Percentiles rank a stretch among this genome's conserved stretches.
phyloP scores from a whole-genome alignment of 2,888 invertebrate genomes.

The Diachrysia chrysitis region DNA sequence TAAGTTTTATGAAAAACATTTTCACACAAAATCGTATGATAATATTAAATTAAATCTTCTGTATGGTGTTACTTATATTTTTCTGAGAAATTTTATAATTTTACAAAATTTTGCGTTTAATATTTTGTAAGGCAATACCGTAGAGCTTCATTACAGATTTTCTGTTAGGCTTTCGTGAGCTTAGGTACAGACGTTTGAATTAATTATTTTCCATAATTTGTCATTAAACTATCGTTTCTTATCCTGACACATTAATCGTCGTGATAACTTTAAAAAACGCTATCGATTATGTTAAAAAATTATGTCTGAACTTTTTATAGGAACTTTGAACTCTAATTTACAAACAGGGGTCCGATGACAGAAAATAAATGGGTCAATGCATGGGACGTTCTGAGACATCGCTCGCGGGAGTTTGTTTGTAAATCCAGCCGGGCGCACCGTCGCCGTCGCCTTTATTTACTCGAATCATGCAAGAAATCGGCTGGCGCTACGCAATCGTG shows the following conservation, averaged over 20 bases:
- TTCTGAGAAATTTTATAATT: neutral
- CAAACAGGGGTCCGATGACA: conserved; percentile 49
- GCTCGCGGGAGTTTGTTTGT: conserved; percentile 84
- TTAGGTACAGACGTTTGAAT: neutral
- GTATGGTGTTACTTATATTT: neutral
- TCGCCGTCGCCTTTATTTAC: conserved; percentile 84
- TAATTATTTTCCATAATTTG: neutral
- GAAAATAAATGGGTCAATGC: conserved; percentile 81
- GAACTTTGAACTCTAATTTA: conserved; percentile 18
- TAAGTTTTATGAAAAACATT: conserved; percentile 3
- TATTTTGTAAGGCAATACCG: neutral
- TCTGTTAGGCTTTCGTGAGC: neutral
- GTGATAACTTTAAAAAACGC: neutral
- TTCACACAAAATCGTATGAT: neutral
- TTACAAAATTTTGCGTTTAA: neutral
- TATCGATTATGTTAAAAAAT: neutral
- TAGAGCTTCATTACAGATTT: neutral
- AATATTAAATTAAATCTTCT: neutral
- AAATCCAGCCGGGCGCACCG: conserved; percentile 81
- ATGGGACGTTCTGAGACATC: conserved; percentile 84
- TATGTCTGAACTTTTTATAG: neutral
- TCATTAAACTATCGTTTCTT: neutral
- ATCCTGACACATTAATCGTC: neutral
- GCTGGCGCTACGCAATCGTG: conserved; percentile 83
- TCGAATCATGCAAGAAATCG: conserved; percentile 86